Evolutionary conservation across 2,888 invertebrate genomes (phyloP).

Genomic region (Napeogenes inachia): DNA sequence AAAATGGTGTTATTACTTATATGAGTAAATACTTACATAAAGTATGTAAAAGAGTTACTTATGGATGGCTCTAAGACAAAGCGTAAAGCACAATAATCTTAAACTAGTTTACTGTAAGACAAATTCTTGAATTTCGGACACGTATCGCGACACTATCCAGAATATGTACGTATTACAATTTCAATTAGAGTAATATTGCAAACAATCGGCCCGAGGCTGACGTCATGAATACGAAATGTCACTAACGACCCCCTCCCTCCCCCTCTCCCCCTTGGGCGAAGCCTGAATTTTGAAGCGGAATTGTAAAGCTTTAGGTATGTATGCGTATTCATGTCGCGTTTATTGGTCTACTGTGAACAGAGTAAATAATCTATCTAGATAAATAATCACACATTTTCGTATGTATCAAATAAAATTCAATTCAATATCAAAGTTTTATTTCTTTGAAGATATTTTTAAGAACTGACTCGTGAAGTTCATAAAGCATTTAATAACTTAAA

Average conservation of each 20-base stretch:
- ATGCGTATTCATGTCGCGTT: slow-evolving; percentile 19
- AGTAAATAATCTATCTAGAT: slow-evolving; percentile 3
- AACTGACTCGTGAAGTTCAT: too few species aligned
- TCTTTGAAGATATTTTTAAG: too few species aligned
- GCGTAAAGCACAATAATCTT: neutral
- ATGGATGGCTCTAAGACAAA: neutral
- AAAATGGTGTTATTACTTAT: too few species aligned
- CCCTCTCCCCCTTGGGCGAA: slow-evolving; percentile 37
- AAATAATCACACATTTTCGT: too few species aligned
- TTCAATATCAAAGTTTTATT: too few species aligned
- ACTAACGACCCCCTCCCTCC: slow-evolving; percentile 65
- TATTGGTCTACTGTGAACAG: slow-evolving; percentile 21
- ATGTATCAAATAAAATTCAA: too few species aligned
- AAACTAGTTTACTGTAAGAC: neutral
- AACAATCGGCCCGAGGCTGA: slow-evolving; percentile 73
- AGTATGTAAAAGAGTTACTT: too few species aligned
- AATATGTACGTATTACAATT: slow-evolving; percentile 73
- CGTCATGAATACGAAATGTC: slow-evolving; percentile 77
- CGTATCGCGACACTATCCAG: slow-evolving; percentile 46
- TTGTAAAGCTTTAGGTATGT: slow-evolving; percentile 26
- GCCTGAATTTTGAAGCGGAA: slow-evolving; percentile 70
- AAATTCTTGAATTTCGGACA: slow-evolving; percentile 38
- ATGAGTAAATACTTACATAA: too few species aligned
- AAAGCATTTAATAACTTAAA: too few species aligned
- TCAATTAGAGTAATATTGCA: slow-evolving; percentile 78